phyloP scores from a whole-genome alignment of 2,797 vertebrate genomes.

The Myotis daubentonii region DNA sequence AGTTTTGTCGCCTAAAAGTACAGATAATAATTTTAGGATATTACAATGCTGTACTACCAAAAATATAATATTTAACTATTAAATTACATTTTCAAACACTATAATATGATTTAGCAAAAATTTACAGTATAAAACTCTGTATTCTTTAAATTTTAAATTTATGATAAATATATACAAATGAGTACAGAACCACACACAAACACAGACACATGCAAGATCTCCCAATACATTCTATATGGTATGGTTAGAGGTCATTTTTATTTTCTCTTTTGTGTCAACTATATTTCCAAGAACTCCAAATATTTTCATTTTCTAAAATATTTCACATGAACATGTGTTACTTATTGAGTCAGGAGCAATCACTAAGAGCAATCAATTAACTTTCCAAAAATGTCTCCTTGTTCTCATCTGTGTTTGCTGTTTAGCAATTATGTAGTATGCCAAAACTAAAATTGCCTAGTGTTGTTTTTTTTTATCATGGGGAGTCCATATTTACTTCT shows the following conservation, averaged over 20 bases:
- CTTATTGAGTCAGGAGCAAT: slow-evolving; percentile 6
- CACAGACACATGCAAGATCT: not conserved
- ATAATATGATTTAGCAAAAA: not conserved
- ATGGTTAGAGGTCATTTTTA: not conserved
- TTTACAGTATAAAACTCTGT: not conserved
- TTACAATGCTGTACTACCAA: not conserved
- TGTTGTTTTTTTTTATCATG: not conserved
- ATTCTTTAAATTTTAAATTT: not conserved
- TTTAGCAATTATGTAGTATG: not conserved
- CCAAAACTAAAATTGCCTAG: slow-evolving; percentile 54
- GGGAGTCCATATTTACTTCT: slow-evolving; percentile 49
- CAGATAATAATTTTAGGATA: not conserved
- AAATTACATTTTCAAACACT: not conserved
- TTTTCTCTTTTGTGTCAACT: not conserved
- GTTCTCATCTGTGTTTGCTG: slow-evolving; percentile 28
- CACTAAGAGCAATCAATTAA: slow-evolving; percentile 21
- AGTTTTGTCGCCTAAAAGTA: not conserved
- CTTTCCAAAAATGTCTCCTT: slow-evolving; percentile 28
- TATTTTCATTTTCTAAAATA: slow-evolving; percentile 19
- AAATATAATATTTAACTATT: not conserved
- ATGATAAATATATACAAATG: not conserved
- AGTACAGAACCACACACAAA: not conserved
- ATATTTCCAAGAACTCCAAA: not conserved
- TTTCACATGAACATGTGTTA: not conserved
- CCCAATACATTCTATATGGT: not conserved